Evolutionary conservation across 2,113 vertebrate genomes (phyloP).

Genomic region (Paradoxurus hermaphroditus): DNA sequence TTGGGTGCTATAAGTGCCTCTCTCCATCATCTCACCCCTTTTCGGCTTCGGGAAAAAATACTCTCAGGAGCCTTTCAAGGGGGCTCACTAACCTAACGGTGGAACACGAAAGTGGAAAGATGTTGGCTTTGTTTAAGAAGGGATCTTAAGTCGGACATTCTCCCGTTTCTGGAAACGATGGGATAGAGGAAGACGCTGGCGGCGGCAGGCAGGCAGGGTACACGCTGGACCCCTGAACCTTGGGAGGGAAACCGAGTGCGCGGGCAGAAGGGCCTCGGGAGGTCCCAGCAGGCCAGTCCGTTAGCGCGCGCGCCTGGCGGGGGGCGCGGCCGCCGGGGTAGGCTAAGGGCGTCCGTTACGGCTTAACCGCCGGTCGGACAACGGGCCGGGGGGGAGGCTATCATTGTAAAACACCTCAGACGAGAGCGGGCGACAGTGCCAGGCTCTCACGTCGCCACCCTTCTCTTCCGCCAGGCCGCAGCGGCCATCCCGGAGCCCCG

Average conservation of each 20-base stretch:
- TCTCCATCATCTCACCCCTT: not conserved
- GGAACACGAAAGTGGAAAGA: not conserved
- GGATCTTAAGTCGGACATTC: not conserved
- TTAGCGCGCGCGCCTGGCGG: not conserved
- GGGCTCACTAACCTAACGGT: fast-evolving
- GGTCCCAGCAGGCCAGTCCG: fast-evolving
- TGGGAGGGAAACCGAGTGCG: fast-evolving
- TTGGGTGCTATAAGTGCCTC: not conserved
- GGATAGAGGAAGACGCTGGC: not conserved
- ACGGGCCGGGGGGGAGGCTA: fast-evolving
- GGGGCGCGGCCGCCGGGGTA: fast-evolving
- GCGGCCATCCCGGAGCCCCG: not conserved
- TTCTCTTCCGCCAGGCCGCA: fast-evolving
- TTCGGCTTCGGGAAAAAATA: not conserved
- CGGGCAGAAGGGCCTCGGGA: fast-evolving
- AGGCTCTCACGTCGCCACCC: fast-evolving
- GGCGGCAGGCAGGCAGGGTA: not conserved
- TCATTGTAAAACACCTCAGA: fast-evolving
- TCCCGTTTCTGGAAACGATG: not conserved
- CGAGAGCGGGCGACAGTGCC: fast-evolving
- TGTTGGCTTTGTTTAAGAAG: not conserved
- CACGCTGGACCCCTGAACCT: too few species aligned
- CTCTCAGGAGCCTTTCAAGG: not conserved
- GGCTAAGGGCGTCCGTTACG: not conserved
- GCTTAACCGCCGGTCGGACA: not conserved